Conservation (phyloP, 2,797 vertebrate species). For the Peromyscus aztecus region DNA sequence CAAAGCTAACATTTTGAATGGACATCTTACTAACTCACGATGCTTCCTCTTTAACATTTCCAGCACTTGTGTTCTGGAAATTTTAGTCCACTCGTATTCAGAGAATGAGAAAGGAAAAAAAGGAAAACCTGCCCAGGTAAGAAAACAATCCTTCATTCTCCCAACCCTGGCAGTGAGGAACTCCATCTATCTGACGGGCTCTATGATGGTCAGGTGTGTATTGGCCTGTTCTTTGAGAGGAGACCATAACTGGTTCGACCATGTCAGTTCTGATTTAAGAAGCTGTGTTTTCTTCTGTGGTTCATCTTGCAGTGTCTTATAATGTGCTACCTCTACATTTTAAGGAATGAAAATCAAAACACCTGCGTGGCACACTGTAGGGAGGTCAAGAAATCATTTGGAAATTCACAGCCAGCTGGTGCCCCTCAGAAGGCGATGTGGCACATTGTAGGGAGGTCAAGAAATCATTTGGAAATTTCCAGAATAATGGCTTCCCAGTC, state of each 20-base stretch:
- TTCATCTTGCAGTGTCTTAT: background rate
- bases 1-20: background rate
- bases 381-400: background rate
- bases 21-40: background rate
- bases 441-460: background rate
- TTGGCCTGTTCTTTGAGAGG: background rate
- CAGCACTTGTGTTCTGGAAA: background rate
- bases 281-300: background rate
- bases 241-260: background rate
- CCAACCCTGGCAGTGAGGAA: background rate
- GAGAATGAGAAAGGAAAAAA: background rate
- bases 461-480: background rate
- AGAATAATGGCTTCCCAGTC: background rate
- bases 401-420: background rate
- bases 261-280: background rate
- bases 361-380: background rate
- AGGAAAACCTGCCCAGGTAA: background rate
- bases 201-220: background rate
- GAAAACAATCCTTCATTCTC: background rate
- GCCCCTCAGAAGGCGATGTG: background rate
- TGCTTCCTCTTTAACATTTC: background rate
- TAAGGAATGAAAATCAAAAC: background rate
- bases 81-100: background rate
- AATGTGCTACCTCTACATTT: background rate
- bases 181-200: fast-evolving